These are phyloP conservation scores for Loriculus beryllinus DNA, from an alignment of 2,797 vertebrate species.

Conservation along the genomic window DNA sequence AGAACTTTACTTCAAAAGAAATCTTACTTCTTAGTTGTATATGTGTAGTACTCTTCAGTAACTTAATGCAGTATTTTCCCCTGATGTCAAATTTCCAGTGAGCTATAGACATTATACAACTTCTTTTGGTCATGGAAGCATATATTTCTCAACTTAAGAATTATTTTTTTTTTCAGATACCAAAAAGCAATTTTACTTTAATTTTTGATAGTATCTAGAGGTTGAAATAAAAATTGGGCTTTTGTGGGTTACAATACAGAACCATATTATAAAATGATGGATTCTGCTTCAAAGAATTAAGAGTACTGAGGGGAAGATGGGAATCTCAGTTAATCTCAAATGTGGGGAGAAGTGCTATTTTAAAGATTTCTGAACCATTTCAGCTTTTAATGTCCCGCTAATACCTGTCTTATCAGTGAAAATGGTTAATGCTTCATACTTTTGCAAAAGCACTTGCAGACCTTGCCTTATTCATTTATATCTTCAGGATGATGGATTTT, in stretches of 20 bases:
- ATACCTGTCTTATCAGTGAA: conserved; percentile 15
- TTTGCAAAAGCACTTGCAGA: conserved; percentile 7
- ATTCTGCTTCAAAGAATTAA: conserved; percentile 18
- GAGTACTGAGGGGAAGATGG: not conserved
- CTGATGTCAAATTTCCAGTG: not conserved
- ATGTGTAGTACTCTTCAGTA: not conserved
- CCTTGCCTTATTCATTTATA: not conserved
- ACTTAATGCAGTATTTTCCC: not conserved
- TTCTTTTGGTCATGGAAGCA: not conserved
- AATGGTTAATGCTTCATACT: conserved; percentile 10
- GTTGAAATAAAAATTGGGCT: not conserved
- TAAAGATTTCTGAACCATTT: conserved; percentile 32
- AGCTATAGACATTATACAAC: not conserved
- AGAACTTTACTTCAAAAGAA: not conserved
- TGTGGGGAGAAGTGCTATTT: not conserved
- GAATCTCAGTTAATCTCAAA: not conserved
- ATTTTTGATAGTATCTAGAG: not conserved
- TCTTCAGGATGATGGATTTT: conserved; percentile 37
- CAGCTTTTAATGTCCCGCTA: not conserved
- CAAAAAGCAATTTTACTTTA: not conserved
- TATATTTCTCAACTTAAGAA: not conserved
- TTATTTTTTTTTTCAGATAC: not conserved
- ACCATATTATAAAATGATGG: not conserved
- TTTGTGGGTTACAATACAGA: not conserved
- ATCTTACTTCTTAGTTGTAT: not conserved